These are phyloP conservation scores for Pristionchus pacificus DNA, from an alignment of 1,140 invertebrate genomes.

Conservation along the genomic window DNA sequence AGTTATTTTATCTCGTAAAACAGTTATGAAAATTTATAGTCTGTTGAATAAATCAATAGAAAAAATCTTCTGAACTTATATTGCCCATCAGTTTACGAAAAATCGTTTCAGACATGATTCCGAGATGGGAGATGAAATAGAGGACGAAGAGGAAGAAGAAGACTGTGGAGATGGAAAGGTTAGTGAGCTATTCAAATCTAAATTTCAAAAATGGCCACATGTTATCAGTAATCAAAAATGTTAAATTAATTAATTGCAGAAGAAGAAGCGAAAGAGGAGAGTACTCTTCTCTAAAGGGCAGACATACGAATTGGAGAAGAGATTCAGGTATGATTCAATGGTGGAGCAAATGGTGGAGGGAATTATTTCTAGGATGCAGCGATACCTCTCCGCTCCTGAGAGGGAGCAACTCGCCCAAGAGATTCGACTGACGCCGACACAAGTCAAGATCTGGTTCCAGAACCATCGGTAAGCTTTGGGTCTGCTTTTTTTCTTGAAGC, in stretches of 20 bases:
- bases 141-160: slow-evolving; percentile 19
- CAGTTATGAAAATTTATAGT: too few relatives aligned
- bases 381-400: slow-evolving; percentile 90
- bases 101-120: not conserved
- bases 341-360: too few relatives aligned
- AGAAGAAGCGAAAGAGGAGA: slow-evolving; percentile 73
- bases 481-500: too few relatives aligned
- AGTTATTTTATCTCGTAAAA: too few relatives aligned
- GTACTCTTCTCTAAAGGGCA: slow-evolving; percentile 95
- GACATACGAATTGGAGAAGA: slow-evolving; percentile 86
- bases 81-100: not conserved
- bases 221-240: not conserved
- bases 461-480: slow-evolving; percentile 28
- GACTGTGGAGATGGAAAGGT: not conserved
- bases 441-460: slow-evolving; percentile 64
- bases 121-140: slow-evolving; percentile 16
- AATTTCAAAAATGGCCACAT: not conserved
- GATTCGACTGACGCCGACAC: slow-evolving; percentile 84
- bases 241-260: slow-evolving; percentile 2
- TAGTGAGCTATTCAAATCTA: not conserved
- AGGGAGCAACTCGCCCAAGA: slow-evolving; percentile 87
- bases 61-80: not conserved
- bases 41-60: too few relatives aligned
- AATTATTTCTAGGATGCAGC: slow-evolving; percentile 62
- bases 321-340: slow-evolving; percentile 76